Evolutionary conservation across 2,888 invertebrate genomes (phyloP).

Genomic region (Rhagophthalmus giganteus): DNA sequence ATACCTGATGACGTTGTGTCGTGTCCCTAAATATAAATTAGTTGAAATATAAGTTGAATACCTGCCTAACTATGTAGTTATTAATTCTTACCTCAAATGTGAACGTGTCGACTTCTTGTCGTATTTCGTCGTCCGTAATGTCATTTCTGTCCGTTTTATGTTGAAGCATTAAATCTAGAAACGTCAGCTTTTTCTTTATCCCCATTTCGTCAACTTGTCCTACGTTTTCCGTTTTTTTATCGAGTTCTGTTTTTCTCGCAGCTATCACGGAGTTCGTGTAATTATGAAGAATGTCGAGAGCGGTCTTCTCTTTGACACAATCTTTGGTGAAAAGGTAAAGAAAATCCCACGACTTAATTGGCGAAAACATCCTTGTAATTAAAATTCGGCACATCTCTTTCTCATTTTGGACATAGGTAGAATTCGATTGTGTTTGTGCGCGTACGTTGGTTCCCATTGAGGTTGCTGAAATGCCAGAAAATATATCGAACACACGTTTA

Average conservation of each 20-base stretch:
- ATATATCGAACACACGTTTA: no score
- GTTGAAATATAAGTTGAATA: background rate
- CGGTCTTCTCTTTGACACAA: background rate
- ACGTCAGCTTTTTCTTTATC: slow-evolving; percentile 65
- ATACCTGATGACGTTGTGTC: slow-evolving; percentile 57
- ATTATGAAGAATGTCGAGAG: slow-evolving; percentile 48
- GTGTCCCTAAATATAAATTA: slow-evolving; percentile 51
- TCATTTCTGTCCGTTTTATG: slow-evolving; percentile 60
- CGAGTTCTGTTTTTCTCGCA: slow-evolving; percentile 51
- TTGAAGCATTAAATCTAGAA: slow-evolving; percentile 66
- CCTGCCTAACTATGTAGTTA: background rate
- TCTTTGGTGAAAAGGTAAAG: background rate
- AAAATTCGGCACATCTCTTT: background rate
- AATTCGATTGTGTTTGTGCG: background rate
- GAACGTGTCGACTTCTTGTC: slow-evolving; percentile 74
- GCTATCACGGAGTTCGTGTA: slow-evolving; percentile 62
- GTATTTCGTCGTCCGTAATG: slow-evolving; percentile 63
- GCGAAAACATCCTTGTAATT: no score
- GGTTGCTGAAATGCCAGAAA: background rate
- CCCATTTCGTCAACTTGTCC: slow-evolving; percentile 47
- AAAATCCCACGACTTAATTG: background rate
- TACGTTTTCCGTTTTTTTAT: background rate
- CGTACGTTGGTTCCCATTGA: background rate
- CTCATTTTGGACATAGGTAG: background rate
- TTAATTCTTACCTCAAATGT: slow-evolving; percentile 76